Percentiles rank a stretch among this genome's conserved stretches.
These are phyloP conservation scores for Chrysomallon squamiferum DNA, from an alignment of 1,140 invertebrate genomes.

Conservation along the genomic window DNA sequence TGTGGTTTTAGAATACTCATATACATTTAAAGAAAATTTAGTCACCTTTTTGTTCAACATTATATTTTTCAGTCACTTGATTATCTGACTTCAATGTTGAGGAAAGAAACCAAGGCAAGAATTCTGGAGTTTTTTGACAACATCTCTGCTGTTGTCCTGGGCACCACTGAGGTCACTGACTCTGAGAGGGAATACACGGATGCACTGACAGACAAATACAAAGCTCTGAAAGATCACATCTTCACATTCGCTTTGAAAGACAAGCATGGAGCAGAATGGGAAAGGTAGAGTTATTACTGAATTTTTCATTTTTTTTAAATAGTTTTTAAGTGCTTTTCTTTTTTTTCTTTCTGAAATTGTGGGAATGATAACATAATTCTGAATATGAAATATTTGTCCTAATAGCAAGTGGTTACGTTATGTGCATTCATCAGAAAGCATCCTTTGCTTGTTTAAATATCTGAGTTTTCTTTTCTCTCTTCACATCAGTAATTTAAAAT, in stretches of 20 bases:
- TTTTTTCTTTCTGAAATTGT: background rate
- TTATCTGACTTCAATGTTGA: conserved; percentile 23
- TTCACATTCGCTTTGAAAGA: conserved; percentile 43
- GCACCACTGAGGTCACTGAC: conserved; percentile 31
- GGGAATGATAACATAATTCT: background rate
- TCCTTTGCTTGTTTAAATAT: no score
- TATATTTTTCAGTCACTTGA: conserved; percentile 20
- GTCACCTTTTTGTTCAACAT: no score
- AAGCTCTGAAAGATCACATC: conserved; percentile 47
- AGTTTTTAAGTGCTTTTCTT: no score
- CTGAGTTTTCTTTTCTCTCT: no score
- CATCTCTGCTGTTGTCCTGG: conserved; percentile 40
- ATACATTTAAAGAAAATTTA: no score
- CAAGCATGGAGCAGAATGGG: conserved; percentile 40
- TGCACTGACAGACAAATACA: conserved; percentile 50
- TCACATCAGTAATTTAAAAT: no score
- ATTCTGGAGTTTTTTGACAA: conserved; percentile 47
- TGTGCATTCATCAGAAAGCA: no score
- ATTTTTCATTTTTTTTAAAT: no score
- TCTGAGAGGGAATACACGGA: conserved; percentile 48
- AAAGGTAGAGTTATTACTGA: no score
- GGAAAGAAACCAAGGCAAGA: conserved; percentile 24
- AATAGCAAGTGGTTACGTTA: background rate
- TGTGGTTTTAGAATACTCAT: no score
- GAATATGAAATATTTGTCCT: background rate